A percentile compares a stretch with the other conserved stretches of the same genome.
Evolutionary conservation across 1,140 invertebrate species (phyloP).

Genomic region (Sminthurinus signatus): DNA sequence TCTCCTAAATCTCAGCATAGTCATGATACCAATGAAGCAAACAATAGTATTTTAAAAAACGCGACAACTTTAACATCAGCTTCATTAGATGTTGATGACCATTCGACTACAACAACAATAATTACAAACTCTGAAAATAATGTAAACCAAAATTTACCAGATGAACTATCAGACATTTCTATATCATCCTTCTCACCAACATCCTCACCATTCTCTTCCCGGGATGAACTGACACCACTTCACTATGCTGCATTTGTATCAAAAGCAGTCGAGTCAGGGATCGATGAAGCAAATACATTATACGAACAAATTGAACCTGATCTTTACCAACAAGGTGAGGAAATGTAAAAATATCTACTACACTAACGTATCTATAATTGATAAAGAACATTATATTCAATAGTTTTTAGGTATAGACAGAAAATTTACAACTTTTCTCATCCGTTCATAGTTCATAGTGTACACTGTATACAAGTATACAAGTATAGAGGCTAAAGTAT

Average conservation of each 20-base stretch:
- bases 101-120: no score
- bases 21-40: no score
- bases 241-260: conserved; percentile 50
- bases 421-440: not conserved
- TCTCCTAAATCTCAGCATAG: no score
- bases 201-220: not conserved
- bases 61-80: no score
- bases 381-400: not conserved
- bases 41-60: no score
- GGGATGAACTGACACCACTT: conserved; percentile 5
- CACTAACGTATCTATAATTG: not conserved
- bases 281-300: conserved; percentile 59
- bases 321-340: conserved; percentile 62
- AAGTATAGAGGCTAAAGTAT: no score
- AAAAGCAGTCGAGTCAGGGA: conserved; percentile 58
- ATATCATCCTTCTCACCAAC: not conserved
- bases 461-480: no score
- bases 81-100: no score
- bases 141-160: no score
- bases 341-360: not conserved
- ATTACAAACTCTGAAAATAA: no score
- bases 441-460: not conserved
- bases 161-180: no score
- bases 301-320: conserved; percentile 60
- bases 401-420: not conserved